Evolutionary conservation across 2,888 invertebrate species (phyloP), one percentile per base, ranked within the genome.

Genomic region (Cosmopolites sordidus): DNA sequence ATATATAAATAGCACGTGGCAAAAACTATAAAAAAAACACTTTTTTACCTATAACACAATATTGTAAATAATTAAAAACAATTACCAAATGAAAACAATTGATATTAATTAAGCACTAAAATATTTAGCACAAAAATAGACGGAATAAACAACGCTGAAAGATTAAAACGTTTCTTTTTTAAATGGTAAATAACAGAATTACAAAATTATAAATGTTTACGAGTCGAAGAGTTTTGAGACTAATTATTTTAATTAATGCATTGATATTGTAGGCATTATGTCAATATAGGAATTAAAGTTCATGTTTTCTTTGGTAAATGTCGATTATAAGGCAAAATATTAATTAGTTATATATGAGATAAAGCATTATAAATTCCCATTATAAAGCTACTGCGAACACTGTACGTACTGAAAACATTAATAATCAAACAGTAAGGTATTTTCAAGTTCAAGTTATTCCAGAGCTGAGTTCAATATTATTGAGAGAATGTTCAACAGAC

Each of bases 211-310:
- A 22, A 29, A 11, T 43, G 43, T 43, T 43, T 43, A 43, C 43
- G 6, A 12, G 5, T 43, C 16, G 12, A 16, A 27, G 22, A 43
- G 15, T 27, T 43, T 43, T 43, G 14, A 27, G 11, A 27, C 29
- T 43, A 43, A 43, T 43, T 43, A 43, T 43, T 22, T 43, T 43
- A 43, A 43, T 43, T 43, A 43, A 22, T 15, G 27, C 12, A 14
- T 9, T 43, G 43, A 43, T 43, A 43, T 27, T 27, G 29, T 43
- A 27, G 43, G 29, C 27, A 18, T 43, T 27, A 27, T 27, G 22
- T 43, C 27, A 17, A 43, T 43, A 22, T 27, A 12, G 14, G 16
- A 22, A 43, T 16, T 27, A 43, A 43, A 43, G 43, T 43, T 27
- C 43, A 43, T 43, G 27, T 43, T 43, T 43, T 12, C 43, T 27